Base-by-base conservation (phyloP, 2,113 vertebrate genomes). In the Coptodon bakossiorum region DNA sequence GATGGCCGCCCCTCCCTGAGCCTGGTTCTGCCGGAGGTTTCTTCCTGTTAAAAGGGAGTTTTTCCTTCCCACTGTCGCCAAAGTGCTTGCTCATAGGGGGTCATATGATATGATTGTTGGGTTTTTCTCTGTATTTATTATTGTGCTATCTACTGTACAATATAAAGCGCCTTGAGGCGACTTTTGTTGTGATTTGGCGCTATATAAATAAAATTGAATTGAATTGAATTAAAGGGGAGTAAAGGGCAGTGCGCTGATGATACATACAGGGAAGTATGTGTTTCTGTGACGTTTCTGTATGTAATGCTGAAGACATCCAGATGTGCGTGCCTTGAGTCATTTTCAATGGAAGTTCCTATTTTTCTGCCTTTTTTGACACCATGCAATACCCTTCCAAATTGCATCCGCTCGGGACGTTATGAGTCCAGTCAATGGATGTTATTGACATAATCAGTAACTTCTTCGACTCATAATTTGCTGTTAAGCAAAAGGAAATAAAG, bases 321-420 rank as follows among this genome's bases (percentile, higher is more conserved):
- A 40, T 43, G 3, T 24, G 63, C 4, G 6, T 7, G 68, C 9
- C 43, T 29, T 27, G 13, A 45, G 14, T 73, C 22, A 48, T 48
- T 73, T 17, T 3, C 38, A 76, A 6, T 5, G 3, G 24, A 29
- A 7, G 24, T 27, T 45, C 22, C 19, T 43, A 14, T 71, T 71
- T 43, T 13, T 9, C 36, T 2, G 7, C n/a, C 36, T 71, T 71
- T 43, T 38, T 19, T 71, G 19, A 22, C 19, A 24, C 63, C 59
- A 36, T 36, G 59, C 59, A 0, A 36, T 36, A n/a, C 17, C 31
- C 59, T 63, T 63, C 59, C 59, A 36, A 63, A 63, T 11, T 36
- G 0, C 31, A 63, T 17, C 17, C 0, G 1, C 59, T 63, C 31
- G 2, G 31, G 31, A 63, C 9, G 1, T 63, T 6, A 2, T 19